phyloP scores from a whole-genome alignment of 2,888 invertebrate species.

The Aphidius colemani region DNA sequence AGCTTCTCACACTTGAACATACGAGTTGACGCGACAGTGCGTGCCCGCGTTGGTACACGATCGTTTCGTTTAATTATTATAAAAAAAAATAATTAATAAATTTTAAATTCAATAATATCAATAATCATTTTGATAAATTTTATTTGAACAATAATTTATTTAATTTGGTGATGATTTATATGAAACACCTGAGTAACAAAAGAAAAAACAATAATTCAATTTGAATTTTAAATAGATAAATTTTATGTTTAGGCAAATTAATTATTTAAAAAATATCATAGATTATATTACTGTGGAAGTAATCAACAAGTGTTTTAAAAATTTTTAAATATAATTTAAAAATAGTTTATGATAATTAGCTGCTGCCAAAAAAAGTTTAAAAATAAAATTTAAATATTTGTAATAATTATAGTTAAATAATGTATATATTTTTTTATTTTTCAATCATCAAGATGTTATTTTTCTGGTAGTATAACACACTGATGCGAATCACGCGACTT shows the following conservation, averaged over 20 bases:
- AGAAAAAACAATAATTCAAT: neutral
- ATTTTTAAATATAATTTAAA: too few relatives aligned
- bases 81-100: neutral
- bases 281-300: too few relatives aligned
- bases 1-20: constrained; percentile 15
- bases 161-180: neutral
- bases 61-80: constrained; percentile 12
- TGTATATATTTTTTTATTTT: neutral
- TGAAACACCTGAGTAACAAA: neutral
- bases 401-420: too few relatives aligned
- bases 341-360: too few relatives aligned
- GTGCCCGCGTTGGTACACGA: constrained; percentile 26
- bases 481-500: constrained; percentile 29
- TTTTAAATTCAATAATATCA: neutral
- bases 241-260: too few relatives aligned
- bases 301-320: too few relatives aligned
- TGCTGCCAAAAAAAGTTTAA: too few relatives aligned
- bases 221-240: neutral
- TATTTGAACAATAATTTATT: too few relatives aligned
- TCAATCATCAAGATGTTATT: neutral
- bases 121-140: neutral
- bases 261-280: too few relatives aligned
- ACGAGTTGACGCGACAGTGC: constrained; percentile 34
- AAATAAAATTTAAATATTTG: too few relatives aligned
- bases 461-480: constrained; percentile 9